Base-by-base conservation (phyloP, 2,113 vertebrate species). In the Malurus cyaneus region DNA sequence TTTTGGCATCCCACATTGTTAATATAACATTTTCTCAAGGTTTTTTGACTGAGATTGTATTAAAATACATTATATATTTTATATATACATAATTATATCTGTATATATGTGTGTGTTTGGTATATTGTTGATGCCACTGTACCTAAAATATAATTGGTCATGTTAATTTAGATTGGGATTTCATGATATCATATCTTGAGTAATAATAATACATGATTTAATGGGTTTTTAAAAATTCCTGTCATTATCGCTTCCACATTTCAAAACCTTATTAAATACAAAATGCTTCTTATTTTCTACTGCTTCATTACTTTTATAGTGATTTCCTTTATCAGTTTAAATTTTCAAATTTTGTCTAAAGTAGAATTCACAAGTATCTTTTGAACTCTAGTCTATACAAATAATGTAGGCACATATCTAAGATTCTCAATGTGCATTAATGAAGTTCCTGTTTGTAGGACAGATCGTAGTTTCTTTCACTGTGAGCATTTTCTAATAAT, bases 401-500 rank as follows among this genome's bases (percentile, higher is more conserved):
- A 49, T 60, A 70, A 46, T 19, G 16, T 65, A 41, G 52, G 15
- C 18, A 23, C 24, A 11, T 47, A 23, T 31, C 31, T 36, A 31
- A 60, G 62, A 72, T 59, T 80, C 36, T 92, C 42, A 69, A n/a
- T 64, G 14, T 42, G 14, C 28, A 31, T 69, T 82, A 49, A 72
- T 57, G 42, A 90, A 83, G 54, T 61, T 94, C 46, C 31, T 49
- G 15, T 86, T 92, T 62, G 52, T 83, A 77, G 46, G 54, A 69
- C 54, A 86, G 76, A 47, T 92, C 46, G 83, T 70, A 62, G 59
- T 80, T 94, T 89, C 85, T 72, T 89, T 86, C 47, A 17, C n/a
- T 82, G 44, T 32, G 57, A 92, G 32, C 41, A 69, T 80, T 78
- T 96, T 92, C 81, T 77, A 89, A 80, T 86, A 84, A 74, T 89